phyloP scores from a whole-genome alignment of 2,113 vertebrate species.

The Rhea americana region DNA sequence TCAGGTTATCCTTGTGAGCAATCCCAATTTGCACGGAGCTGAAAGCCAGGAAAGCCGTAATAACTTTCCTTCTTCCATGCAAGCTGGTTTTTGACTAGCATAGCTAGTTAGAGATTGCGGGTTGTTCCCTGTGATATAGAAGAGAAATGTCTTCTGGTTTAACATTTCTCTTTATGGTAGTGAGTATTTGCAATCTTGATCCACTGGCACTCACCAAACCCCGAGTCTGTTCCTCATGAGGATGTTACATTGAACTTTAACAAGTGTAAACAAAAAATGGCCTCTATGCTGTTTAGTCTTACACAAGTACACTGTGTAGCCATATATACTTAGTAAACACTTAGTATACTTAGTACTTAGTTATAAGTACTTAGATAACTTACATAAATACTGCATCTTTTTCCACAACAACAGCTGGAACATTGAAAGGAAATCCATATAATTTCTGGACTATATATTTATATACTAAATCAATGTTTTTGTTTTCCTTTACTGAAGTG shows the following conservation, averaged over 20 bases:
- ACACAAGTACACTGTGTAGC: not conserved
- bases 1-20: not conserved
- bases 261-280: not conserved
- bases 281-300: not conserved
- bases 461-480: slow-evolving; percentile 97
- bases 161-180: not conserved
- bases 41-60: not conserved
- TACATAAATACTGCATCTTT: slow-evolving; percentile 98
- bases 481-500: slow-evolving; percentile 98
- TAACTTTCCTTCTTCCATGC: not conserved
- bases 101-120: not conserved
- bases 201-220: not conserved
- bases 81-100: not conserved
- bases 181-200: not conserved
- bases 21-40: not conserved
- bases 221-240: not conserved
- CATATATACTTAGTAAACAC: not conserved
- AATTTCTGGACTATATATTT: slow-evolving; percentile 98
- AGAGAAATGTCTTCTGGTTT: not conserved
- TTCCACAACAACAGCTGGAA: slow-evolving; percentile 93
- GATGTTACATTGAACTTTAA: not conserved
- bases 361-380: slow-evolving; percentile 42
- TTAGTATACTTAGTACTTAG: too few species aligned
- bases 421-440: slow-evolving; percentile 94
- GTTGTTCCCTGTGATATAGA: not conserved